Evolutionary conservation across 1,140 invertebrate species (phyloP).

Genomic region (Drosophila suzukii): DNA sequence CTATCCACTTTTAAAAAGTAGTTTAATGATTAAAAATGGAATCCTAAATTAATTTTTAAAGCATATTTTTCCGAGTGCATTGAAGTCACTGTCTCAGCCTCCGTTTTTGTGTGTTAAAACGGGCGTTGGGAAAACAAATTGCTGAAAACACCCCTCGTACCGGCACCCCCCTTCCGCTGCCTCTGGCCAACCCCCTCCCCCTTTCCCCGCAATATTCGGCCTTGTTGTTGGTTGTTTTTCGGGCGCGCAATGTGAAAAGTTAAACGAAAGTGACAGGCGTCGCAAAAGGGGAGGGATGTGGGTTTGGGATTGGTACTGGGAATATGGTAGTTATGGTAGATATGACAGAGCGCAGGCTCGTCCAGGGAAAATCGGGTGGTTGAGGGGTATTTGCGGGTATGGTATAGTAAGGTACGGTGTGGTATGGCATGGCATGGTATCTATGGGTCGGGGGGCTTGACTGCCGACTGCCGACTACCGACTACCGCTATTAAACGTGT

Average conservation of each 20-base stretch:
- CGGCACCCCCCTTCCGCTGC: neutral
- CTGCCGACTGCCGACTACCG: neutral
- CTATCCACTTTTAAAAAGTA: too few relatives aligned
- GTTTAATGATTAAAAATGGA: too few relatives aligned
- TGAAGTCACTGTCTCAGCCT: constrained; percentile 65
- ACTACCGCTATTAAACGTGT: constrained; percentile 73
- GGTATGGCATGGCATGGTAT: constrained; percentile 13
- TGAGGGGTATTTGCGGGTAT: constrained; percentile 5
- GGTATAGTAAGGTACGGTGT: neutral
- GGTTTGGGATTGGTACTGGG: neutral
- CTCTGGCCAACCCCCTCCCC: neutral
- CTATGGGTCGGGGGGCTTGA: neutral
- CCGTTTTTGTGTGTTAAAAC: constrained; percentile 68
- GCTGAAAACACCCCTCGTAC: constrained; percentile 64
- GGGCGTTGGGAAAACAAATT: constrained; percentile 81
- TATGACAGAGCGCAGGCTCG: constrained; percentile 30
- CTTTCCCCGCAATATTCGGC: constrained; percentile 8
- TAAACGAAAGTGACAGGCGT: constrained; percentile 82
- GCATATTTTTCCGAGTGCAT: constrained; percentile 19
- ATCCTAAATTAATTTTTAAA: neutral
- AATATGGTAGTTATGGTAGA: neutral
- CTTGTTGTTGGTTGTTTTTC: constrained; percentile 52
- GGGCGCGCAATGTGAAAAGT: constrained; percentile 69
- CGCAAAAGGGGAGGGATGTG: neutral
- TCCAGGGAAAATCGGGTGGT: constrained; percentile 29